Base-by-base conservation (phyloP, 2,113 vertebrate species). In the Silurus glanis region DNA sequence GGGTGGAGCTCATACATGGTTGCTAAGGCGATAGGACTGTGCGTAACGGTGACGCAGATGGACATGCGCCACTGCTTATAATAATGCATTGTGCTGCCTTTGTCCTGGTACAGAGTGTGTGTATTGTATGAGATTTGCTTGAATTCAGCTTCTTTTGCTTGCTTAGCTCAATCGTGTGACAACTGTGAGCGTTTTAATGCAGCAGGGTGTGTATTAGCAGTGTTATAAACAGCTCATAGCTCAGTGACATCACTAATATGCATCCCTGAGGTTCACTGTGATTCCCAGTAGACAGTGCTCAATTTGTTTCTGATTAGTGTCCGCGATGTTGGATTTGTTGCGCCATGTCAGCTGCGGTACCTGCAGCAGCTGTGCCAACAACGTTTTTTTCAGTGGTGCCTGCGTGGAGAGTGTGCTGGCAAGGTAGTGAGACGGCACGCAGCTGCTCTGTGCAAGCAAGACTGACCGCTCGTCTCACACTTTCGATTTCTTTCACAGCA, bases 1-100 rank as follows among this genome's bases (percentile, higher is more conserved):
- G 71, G 87, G 76, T 86, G 83, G 75, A 56, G 87, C 61, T 88
- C 51, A 23, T 75, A 23, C 78, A 56, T 25, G 19, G 84, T 88
- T 83, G 84, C 83, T 85, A 86, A 86, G 87, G 87, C 56, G 53
- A 83, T 83, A 25, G 61, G 47, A 45, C 80, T 80, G 67, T 88
- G 84, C 84, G 84, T 88, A 82, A 62, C n/a, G 53, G 47, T 88
- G 87, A 88, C 84, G 62, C 87, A 85, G 28, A 71, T 86, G 61
- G 84, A 83, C 80, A 71, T 56, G 87, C n/a, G 56, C 72, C 72
- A 79, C 47, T 83, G 80, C 72, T 87, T 51, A 80, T 80, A 78
- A 85, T 80, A 75, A 86, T 76, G 80, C 69, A 64, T 72, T 74
- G 67, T 86, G 61, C 61, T 75, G n/a, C 47, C 53, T 66, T 84